These are phyloP conservation scores for Artemia sinica DNA, from an alignment of 2,888 invertebrate genomes.

Conservation along the genomic window DNA sequence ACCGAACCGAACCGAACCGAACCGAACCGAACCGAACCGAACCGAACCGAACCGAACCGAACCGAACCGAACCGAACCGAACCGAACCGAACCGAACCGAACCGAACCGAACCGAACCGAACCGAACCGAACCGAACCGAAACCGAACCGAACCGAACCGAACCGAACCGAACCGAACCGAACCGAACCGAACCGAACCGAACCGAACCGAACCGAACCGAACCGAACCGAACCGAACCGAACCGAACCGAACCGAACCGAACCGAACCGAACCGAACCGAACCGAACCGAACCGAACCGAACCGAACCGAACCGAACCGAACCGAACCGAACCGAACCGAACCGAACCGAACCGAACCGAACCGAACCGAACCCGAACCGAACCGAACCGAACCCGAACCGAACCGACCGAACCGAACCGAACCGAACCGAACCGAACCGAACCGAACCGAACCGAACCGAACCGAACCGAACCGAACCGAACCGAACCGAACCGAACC, in stretches of 20 bases:
- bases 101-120: slow-evolving; percentile 23
- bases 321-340: slow-evolving; percentile 12
- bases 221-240: slow-evolving; percentile 22
- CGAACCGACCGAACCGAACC: slow-evolving; percentile 22
- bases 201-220: slow-evolving; percentile 22
- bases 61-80: slow-evolving; percentile 22
- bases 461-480: slow-evolving; percentile 21
- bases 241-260: slow-evolving; percentile 23
- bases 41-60: slow-evolving; percentile 22
- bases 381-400: too few species aligned
- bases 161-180: slow-evolving; percentile 23
- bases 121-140: slow-evolving; percentile 19
- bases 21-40: slow-evolving; percentile 20
- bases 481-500: slow-evolving; percentile 22
- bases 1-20: slow-evolving; percentile 19
- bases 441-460: slow-evolving; percentile 18
- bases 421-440: slow-evolving; percentile 21
- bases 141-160: too few species aligned
- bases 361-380: slow-evolving; percentile 22
- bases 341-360: slow-evolving; percentile 23
- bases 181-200: slow-evolving; percentile 22
- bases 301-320: slow-evolving; percentile 22
- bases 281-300: slow-evolving; percentile 22
- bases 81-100: slow-evolving; percentile 20
- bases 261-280: slow-evolving; percentile 23